Base-by-base conservation (phyloP, 2,797 vertebrate genomes). In the Amphiprion clarkii region DNA sequence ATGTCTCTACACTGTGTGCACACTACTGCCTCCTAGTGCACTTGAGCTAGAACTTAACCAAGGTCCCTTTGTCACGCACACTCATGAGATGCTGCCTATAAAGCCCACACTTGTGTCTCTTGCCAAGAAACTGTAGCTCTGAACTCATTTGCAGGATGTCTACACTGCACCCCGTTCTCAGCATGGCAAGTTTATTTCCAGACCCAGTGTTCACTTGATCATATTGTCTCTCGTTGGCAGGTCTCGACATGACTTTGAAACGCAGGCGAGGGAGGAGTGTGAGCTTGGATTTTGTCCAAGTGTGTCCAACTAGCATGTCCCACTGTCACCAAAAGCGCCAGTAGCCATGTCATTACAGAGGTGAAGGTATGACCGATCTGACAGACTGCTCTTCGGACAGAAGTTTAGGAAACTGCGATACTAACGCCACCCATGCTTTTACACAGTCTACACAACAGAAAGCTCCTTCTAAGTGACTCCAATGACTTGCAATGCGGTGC, bases 221-320 rank as follows among this genome's bases (percentile, higher is more conserved):
- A 95, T 95, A 90, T 93, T 94, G 95, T 98, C 96, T 98, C 97
- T 96, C 95, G 93, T 96, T 97, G 98, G 97, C 98, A 99, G 98
- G 98, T 99, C 98, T 99, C 96, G 97, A 99, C 98, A 99, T 99
- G 98, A 99, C 97, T 97, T 95, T 95, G 96, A 96, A 92, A 95
- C 97, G 94, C 95, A 98, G 96, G 96, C 95, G 97, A 97, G 96
- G 96, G 97, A 98, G 97, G 97, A 98, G 97, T 97, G 95, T 94
- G 93, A 95, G 94, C 94, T 96, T 96, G 94, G 95, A 95, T 95
- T 95, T 91, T 95, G 88, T 94, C 95, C 89, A 74, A 83, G 76
- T 71, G 84, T 92, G 91, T 93, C 92, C 93, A 88, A 93, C 95
- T 95, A 93, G 85, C 92, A 93, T 93, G 92, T 96, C 94, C 96